Evolutionary conservation across 2,113 vertebrate genomes (phyloP), one percentile per base, ranked within the genome.

Genomic region (Trematomus loennbergii): DNA sequence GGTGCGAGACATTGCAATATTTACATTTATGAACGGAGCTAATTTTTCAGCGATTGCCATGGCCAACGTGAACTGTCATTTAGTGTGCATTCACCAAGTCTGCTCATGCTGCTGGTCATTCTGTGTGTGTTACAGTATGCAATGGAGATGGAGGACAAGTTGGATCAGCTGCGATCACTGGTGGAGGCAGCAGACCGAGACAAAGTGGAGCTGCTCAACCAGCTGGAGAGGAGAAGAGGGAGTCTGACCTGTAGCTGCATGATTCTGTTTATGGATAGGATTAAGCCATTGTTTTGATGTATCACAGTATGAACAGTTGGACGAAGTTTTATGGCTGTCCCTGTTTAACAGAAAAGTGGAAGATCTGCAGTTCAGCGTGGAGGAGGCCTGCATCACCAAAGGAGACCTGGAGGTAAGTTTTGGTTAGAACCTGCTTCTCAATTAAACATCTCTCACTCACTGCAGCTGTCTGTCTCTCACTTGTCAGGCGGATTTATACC

Each of bases 361-460:
- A 87, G 98, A 99, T 79, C 97, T 99, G 85, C 97, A 99, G 92
- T 99, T 99, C 87, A 95, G 97, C n/a, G 97, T 99, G 73, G 98
- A 99, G 83, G 98, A 99, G 88, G 98, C 97, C 22, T 99, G 96
- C 63, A 99, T 99, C 88, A 99, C 98, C 89, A 99, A 97, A 97
- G 97, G 98, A 78, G 98, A 99, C 82, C 94, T 99, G 77, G 98
- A 99, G 98, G 98, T 99, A 98, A 96, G 53, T 20, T 4, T 29
- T 13, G 20, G 45, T 76, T 79, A 58, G 75, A 74, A 77, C 61
- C 57, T 3, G 9, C 17, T 15, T 50, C 54, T 78, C 46, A 63
- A 45, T 86, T 69, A 65, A 72, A 62, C 67, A 70, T 5, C 58
- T 61, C 36, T 83, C 16, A 49, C 59, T 60, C 40, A 10, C 75